phyloP scores from a whole-genome alignment of 2,113 vertebrate genomes.

The Monopterus albus region DNA sequence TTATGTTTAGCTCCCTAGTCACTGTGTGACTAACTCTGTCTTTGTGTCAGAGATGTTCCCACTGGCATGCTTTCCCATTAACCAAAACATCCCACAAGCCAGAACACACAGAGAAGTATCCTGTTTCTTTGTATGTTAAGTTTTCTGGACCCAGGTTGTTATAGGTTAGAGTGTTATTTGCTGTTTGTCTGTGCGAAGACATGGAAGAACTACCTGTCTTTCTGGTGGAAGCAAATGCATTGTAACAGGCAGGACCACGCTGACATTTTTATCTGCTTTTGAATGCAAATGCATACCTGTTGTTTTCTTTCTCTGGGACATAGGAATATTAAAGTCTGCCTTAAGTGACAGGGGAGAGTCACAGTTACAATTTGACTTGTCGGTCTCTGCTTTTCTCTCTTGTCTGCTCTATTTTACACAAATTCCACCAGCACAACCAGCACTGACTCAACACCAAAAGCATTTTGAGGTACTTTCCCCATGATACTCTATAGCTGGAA shows the following conservation, averaged over 20 bases:
- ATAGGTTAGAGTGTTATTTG: not conserved
- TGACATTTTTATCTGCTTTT: too few species aligned
- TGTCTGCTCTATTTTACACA: not conserved
- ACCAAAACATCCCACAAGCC: slow-evolving; percentile 14
- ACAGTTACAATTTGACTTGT: slow-evolving; percentile 1
- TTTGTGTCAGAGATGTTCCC: slow-evolving; percentile 9
- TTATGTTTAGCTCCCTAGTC: slow-evolving; percentile 13
- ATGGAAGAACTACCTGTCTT: not conserved
- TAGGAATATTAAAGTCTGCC: too few species aligned
- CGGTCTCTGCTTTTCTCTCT: not conserved
- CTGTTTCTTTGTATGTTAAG: not conserved
- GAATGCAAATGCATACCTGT: not conserved
- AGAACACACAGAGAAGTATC: not conserved
- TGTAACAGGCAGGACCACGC: slow-evolving; percentile 9
- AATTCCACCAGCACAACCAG: not conserved
- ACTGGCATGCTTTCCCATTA: not conserved
- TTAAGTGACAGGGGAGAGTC: not conserved
- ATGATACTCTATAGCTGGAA: not conserved
- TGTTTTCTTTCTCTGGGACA: not conserved
- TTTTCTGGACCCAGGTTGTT: slow-evolving; percentile 5
- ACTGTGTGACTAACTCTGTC: slow-evolving; percentile 17
- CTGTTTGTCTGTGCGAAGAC: not conserved
- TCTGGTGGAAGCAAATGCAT: not conserved
- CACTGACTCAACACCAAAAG: not conserved
- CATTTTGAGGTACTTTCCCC: not conserved